phyloP scores from a whole-genome alignment of 2,888 invertebrate genomes.

The Agrochola lota region DNA sequence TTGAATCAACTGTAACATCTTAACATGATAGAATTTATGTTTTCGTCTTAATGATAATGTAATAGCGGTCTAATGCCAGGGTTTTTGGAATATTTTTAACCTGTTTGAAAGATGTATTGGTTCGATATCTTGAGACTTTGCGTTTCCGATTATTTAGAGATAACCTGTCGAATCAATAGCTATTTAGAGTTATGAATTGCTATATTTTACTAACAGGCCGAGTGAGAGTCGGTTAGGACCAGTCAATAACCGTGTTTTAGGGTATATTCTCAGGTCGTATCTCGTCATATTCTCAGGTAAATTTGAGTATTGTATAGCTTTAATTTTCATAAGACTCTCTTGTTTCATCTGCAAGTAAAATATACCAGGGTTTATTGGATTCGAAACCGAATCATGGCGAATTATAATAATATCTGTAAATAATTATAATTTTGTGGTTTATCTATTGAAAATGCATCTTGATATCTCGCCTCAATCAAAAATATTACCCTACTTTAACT shows the following conservation, averaged over 20 bases:
- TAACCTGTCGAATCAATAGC: neutral
- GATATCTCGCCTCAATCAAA: neutral
- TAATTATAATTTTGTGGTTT: too few relatives aligned
- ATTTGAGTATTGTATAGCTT: constrained; percentile 17
- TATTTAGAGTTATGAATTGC: neutral
- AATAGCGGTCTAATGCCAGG: neutral
- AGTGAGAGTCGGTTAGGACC: neutral
- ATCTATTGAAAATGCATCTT: neutral
- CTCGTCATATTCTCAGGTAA: constrained; percentile 13
- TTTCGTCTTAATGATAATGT: neutral
- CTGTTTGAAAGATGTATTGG: neutral
- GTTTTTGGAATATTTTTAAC: neutral
- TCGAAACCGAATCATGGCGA: neutral
- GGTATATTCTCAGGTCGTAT: constrained; percentile 1
- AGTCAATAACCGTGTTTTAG: neutral
- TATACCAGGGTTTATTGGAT: neutral
- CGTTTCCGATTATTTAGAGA: neutral
- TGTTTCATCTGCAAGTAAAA: constrained; percentile 45
- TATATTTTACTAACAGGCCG: constrained; percentile 38
- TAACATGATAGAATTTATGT: neutral
- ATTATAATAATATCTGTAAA: neutral
- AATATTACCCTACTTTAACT: neutral
- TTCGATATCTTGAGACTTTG: too few relatives aligned
- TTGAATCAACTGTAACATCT: constrained; percentile 7
- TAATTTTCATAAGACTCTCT: constrained; percentile 22